Base-by-base conservation (phyloP, 2,888 invertebrate species). In the Lapara coniferarum region DNA sequence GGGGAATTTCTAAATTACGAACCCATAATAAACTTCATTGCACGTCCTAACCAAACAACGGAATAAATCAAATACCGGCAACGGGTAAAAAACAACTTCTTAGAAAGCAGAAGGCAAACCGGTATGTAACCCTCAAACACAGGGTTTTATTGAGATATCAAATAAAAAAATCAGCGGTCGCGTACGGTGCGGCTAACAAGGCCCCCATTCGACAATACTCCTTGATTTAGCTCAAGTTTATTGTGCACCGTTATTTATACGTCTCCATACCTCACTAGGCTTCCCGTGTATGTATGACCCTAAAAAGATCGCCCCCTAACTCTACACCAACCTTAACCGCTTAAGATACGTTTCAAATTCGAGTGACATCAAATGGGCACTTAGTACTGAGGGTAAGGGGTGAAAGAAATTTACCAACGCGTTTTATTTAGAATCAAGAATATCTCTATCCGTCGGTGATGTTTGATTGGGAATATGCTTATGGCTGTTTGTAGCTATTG, bases 201-300 rank as follows among this genome's bases (percentile, higher is more conserved):
- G 79, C 85, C 84, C 83, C 82, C 86, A 63, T 85, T 88, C 89
- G 85, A 92, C 92, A 92, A 93, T 92, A 85, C 91, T 89, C 82
- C 90, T 91, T 93, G 93, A 93, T 93, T 93, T 91, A 91, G 86
- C 85, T 85, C 85, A 87, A 89, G 85, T 91, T 89, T 91, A 92
- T 91, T 92, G 91, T 93, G 89, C 90, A 91, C 85, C 85, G 89
- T 90, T 92, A 92, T 93, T 92, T 93, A 92, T 92, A 91, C 87
- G 83, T 83, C 81, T 85, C 81, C 86, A 85, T 88, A 84, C 87
- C 86, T 82, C 84, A 79, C 82, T 84, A 87, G 84, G 87, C 82
- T 84, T 74, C 75, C 74, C 83, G 81, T 86, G 85, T 83, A 69
- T 46, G 71, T 72, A 74, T 71, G 71, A 70, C 73, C 63, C 67